Evolutionary conservation across 2,113 vertebrate species (phyloP), one percentile per base, ranked within the genome.

Genomic region (Alectura lathami): DNA sequence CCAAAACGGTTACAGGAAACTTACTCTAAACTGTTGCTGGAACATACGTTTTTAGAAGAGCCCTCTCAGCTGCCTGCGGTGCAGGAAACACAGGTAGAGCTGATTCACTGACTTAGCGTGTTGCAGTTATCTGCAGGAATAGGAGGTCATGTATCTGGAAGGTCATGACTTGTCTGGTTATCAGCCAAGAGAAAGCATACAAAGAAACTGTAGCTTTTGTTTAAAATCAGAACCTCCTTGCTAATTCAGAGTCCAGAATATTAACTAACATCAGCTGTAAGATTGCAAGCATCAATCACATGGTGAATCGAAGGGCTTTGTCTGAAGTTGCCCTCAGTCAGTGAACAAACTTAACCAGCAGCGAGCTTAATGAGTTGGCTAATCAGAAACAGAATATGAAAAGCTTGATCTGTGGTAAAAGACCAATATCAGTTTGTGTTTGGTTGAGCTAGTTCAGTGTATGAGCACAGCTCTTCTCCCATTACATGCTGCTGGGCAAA

Each of bases 11-110:
- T 98, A 74, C 97, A 98, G 77, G 98, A 99, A 66, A 99, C 99
- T 9, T 99, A 99, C 86, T 98, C 98, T 73, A 99, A 99, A 88
- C 93, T 99, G 47, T 68, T 99, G 21, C 83, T 98, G 82, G 98
- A 98, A 67, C 98, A 86, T 81, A 96, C 97, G 0, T 95, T 98
- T 94, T 95, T 98, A 60, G 93, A 98, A 93, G 98, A 98, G 81
- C 95, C 96, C 5, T 60, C 94, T 86, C 96, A 97, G 79, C 82
- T 74, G n/a, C 95, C 88, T 70, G 13, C 50, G 0, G 87, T 66
- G 20, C 98, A 97, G 93, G 98, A 98, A 91, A 63, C 93, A 51
- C 98, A 98, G 97, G 97, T 98, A 98, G 40, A 83, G 81, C 59
- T 89, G 89, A 94, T 87, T 76, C 83, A 48, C 80, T 88, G 9